phyloP scores from a whole-genome alignment of 1,140 invertebrate genomes.

The Charaxes varanes region DNA sequence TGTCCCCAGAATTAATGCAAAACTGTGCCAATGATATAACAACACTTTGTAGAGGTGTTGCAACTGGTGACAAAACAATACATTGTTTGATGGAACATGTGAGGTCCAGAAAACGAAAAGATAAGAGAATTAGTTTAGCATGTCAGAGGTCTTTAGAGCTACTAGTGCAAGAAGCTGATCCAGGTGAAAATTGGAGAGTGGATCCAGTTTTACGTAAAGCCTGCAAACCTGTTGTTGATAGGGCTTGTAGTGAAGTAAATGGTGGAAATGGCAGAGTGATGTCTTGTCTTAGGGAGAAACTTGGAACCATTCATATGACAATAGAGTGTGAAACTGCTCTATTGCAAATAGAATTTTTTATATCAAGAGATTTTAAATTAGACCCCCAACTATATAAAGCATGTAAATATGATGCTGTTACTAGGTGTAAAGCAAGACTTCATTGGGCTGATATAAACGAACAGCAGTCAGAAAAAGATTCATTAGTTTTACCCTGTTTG shows the following conservation, averaged over 20 bases:
- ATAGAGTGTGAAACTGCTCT: constrained; percentile 92
- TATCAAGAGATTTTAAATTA: constrained; percentile 94
- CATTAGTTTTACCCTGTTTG: constrained; percentile 93
- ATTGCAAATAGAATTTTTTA: constrained; percentile 97
- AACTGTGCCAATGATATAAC: constrained; percentile 91
- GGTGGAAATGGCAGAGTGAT: constrained; percentile 87
- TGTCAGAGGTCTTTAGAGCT: constrained; percentile 85
- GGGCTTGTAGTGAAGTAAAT: constrained; percentile 79
- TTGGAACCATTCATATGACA: constrained; percentile 90
- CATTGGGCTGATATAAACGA: constrained; percentile 82
- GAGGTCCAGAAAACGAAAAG: constrained; percentile 76
- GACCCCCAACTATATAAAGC: constrained; percentile 92
- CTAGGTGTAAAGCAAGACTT: constrained; percentile 85
- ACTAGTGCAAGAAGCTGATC: constrained; percentile 87
- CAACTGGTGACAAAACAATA: constrained; percentile 90
- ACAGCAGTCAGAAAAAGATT: constrained; percentile 75
- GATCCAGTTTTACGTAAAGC: constrained; percentile 91
- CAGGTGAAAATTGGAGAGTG: constrained; percentile 92
- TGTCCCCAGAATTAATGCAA: constrained; percentile 93
- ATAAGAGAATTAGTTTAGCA: constrained; percentile 76
- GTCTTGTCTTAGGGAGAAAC: constrained; percentile 94
- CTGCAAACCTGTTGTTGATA: constrained; percentile 88
- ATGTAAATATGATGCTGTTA: constrained; percentile 90
- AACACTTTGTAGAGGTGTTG: constrained; percentile 81
- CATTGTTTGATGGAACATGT: constrained; percentile 97